Base-by-base conservation (phyloP, 2,797 vertebrate species). In the Sphenodon punctatus region DNA sequence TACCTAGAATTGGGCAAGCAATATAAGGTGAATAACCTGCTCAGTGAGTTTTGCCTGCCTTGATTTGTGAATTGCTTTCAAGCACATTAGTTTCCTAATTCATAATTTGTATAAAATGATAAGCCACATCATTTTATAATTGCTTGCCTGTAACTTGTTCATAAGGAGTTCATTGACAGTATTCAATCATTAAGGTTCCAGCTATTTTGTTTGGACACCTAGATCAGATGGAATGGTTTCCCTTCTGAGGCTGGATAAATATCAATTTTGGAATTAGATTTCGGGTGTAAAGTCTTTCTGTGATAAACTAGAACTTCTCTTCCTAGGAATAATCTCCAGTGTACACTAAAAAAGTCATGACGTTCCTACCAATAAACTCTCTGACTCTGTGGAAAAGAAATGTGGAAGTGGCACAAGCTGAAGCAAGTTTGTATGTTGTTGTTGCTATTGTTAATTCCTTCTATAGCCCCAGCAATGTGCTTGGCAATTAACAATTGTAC, bases 401-500 rank as follows among this genome's bases (percentile, higher is more conserved):
- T 3, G 30, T 45, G 10, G 27, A 1, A 1, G 25, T 6, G n/a
- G 38, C 27, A 0, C 36, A 3, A 16, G n/a, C 15, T 16, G 67
- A 3, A 45, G 13, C 5, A 13, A 1, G 23, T 3, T 30, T 5
- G 10, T 3, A 4, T 5, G n/a, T n/a, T n/a, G n/a, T n/a, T n/a
- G n/a, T n/a, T n/a, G n/a, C n/a, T n/a, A n/a, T n/a, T n/a, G n/a
- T n/a, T n/a, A n/a, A n/a, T n/a, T n/a, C n/a, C n/a, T n/a, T n/a
- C n/a, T n/a, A n/a, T n/a, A n/a, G n/a, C n/a, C n/a, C n/a, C n/a
- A n/a, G n/a, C n/a, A n/a, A n/a, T n/a, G n/a, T n/a, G n/a, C n/a
- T n/a, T n/a, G n/a, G n/a, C n/a, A n/a, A n/a, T n/a, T n/a, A n/a
- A n/a, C n/a, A n/a, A n/a, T n/a, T n/a, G n/a, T n/a, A n/a, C n/a